Evolutionary conservation across 2,797 vertebrate species (phyloP).

Genomic region (Carapus acus): DNA sequence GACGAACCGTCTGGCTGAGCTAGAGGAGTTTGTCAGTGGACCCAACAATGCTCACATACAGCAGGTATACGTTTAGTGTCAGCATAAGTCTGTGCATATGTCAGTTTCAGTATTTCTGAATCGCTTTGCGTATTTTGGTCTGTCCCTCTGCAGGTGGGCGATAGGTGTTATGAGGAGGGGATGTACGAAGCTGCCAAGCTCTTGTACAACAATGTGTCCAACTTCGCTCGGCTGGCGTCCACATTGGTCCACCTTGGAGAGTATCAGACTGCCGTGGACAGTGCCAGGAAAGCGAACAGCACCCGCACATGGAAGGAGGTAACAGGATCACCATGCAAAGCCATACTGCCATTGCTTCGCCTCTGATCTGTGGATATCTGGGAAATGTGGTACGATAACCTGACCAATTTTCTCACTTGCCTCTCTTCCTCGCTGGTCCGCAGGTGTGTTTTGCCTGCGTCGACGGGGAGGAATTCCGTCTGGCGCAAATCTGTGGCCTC

Average conservation of each 20-base stretch:
- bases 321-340: background rate
- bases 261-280: constrained; percentile 91
- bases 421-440: background rate
- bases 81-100: too few species aligned
- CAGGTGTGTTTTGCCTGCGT: constrained; percentile 94
- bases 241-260: constrained; percentile 90
- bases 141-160: constrained; percentile 56
- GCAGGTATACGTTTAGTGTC: too few species aligned
- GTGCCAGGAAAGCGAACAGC: constrained; percentile 89
- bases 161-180: constrained; percentile 84
- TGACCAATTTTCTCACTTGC: background rate
- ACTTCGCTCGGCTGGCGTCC: constrained; percentile 87
- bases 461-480: constrained; percentile 86
- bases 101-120: too few species aligned
- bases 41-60: constrained; percentile 89
- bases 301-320: constrained; percentile 94
- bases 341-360: background rate
- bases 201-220: constrained; percentile 87
- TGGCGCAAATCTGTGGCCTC: constrained; percentile 90
- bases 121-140: background rate
- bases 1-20: constrained; percentile 85
- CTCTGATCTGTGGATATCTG: background rate
- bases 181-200: constrained; percentile 92
- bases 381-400: too few species aligned
- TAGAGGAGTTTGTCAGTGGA: constrained; percentile 85